Conservation (phyloP, 2,888 invertebrate genomes). For the Trilocha varians region DNA sequence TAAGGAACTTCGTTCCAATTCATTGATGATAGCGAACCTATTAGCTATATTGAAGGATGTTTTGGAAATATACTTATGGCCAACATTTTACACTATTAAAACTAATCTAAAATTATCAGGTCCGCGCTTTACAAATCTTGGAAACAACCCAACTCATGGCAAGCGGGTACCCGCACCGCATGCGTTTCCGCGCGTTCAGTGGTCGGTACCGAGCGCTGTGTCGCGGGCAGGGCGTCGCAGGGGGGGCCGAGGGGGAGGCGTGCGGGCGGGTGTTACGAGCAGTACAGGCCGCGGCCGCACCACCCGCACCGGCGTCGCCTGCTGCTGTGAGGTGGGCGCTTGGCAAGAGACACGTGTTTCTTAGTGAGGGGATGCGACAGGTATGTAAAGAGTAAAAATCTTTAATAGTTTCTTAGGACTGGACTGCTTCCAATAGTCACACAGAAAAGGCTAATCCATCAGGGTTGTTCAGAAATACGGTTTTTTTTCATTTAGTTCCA, state of each 20-base stretch:
- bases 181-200: constrained; percentile 95
- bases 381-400: too few species aligned
- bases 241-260: constrained; percentile 69
- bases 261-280: constrained; percentile 81
- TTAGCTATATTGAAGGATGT: too few species aligned
- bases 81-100: neutral
- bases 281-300: constrained; percentile 85
- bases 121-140: constrained; percentile 90
- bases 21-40: too few species aligned
- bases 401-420: too few species aligned
- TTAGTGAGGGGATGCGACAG: constrained; percentile 94
- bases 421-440: too few species aligned
- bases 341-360: constrained; percentile 93
- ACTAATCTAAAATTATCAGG: constrained; percentile 41
- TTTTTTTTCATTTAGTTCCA: too few species aligned
- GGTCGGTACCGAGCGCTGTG: constrained; percentile 88
- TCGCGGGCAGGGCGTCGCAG: constrained; percentile 79
- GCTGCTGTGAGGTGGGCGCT: constrained; percentile 84
- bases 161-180: constrained; percentile 93
- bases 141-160: constrained; percentile 97
- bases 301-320: constrained; percentile 81
- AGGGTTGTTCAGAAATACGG: too few species aligned
- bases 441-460: too few species aligned
- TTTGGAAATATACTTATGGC: too few species aligned
- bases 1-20: too few species aligned